Percentiles rank a stretch among this genome's conserved stretches.
Evolutionary conservation across 2,113 vertebrate genomes (phyloP).

Genomic region (Bos javanicus): DNA sequence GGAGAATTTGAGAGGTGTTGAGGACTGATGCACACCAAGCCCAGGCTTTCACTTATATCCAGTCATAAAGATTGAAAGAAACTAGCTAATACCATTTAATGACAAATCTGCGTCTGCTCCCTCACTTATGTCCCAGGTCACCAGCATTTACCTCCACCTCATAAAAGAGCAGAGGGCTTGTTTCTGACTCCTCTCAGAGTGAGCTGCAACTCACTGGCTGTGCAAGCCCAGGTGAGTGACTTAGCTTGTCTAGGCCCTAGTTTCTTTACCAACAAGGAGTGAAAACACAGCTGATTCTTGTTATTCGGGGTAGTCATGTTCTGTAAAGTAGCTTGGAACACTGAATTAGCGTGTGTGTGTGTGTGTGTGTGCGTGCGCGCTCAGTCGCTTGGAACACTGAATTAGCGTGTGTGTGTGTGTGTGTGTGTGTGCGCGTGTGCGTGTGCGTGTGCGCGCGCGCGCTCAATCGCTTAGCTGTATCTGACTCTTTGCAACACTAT

Average conservation of each 20-base stretch:
- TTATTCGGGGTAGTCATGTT: neutral
- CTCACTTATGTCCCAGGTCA: neutral
- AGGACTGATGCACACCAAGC: neutral
- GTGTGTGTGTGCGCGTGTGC: too few species aligned
- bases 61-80: neutral
- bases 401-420: neutral
- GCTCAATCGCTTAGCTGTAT: neutral
- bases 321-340: neutral
- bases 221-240: neutral
- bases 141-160: neutral
- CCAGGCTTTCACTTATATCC: neutral
- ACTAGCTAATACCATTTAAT: neutral
- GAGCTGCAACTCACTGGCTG: neutral
- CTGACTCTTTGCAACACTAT: neutral
- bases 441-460: rapidly evolving
- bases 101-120: neutral
- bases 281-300: neutral
- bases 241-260: neutral
- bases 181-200: neutral
- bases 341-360: neutral
- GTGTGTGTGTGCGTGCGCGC: too few species aligned
- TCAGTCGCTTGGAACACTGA: neutral
- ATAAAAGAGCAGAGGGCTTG: neutral
- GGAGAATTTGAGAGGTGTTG: neutral
- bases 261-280: neutral